A percentile compares a stretch with the other conserved stretches of the same genome.
Conservation (phyloP, 2,888 invertebrate species). For the Myopa testacea region DNA sequence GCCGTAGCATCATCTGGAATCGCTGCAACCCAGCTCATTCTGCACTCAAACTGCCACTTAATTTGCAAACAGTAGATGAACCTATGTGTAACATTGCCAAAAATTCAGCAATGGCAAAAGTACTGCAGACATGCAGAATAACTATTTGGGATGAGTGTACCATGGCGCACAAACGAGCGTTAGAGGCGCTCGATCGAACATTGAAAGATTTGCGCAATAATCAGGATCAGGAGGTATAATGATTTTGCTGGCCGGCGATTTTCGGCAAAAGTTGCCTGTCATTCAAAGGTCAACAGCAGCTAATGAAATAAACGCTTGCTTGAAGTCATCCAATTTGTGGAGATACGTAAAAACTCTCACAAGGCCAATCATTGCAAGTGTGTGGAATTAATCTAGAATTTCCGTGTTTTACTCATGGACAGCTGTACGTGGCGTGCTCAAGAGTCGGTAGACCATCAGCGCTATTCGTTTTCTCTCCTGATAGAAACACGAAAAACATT, state of each 20-base stretch:
- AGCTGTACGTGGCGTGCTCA: conserved; percentile 29
- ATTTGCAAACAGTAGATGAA: conserved; percentile 16
- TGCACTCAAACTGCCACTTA: conserved; percentile 8
- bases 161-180: conserved; percentile 11
- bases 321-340: conserved; percentile 42
- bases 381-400: conserved; percentile 26
- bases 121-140: conserved; percentile 43
- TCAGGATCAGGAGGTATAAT: conserved; percentile 30
- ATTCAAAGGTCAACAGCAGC: conserved; percentile 39
- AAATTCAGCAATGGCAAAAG: conserved; percentile 21
- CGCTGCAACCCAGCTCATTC: conserved; percentile 11
- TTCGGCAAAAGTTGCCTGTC: conserved; percentile 41
- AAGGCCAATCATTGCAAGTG: not conserved
- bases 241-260: conserved; percentile 40
- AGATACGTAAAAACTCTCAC: conserved; percentile 21
- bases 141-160: conserved; percentile 35
- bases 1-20: not conserved
- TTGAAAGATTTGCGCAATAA: conserved; percentile 23
- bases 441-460: conserved; percentile 25
- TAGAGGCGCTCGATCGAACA: not conserved
- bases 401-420: conserved; percentile 34
- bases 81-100: conserved; percentile 7
- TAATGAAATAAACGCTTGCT: not conserved
- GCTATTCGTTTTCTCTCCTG: conserved; percentile 11
- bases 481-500: conserved; percentile 34